Evolutionary conservation across 2,797 vertebrate species (phyloP).

Genomic region (Liparis tanakae): DNA sequence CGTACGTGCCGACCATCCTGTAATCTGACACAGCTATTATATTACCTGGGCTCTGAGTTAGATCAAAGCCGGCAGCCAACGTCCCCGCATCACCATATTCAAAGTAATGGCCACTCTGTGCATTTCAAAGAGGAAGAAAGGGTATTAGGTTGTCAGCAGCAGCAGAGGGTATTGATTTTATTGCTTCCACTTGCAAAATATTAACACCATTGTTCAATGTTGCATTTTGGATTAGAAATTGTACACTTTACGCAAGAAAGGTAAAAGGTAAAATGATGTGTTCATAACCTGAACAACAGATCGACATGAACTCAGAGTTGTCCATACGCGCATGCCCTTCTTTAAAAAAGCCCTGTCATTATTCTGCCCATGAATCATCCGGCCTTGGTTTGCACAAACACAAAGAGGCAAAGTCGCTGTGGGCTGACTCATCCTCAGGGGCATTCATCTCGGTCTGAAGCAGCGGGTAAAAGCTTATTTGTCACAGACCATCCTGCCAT

Average conservation of each 20-base stretch:
- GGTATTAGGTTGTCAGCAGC: slow-evolving; percentile 55
- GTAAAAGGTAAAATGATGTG: slow-evolving; percentile 27
- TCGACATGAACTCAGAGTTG: slow-evolving; percentile 41
- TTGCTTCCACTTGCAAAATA: slow-evolving; percentile 50
- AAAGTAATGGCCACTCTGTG: slow-evolving; percentile 70
- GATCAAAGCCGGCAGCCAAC: slow-evolving; percentile 56
- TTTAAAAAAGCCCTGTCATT: slow-evolving; percentile 42
- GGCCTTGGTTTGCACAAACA: slow-evolving; percentile 58
- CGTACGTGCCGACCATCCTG: slow-evolving; percentile 60
- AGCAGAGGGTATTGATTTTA: slow-evolving; percentile 46
- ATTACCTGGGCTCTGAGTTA: slow-evolving; percentile 66
- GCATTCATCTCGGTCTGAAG: slow-evolving; percentile 56
- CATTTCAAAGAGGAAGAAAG: slow-evolving; percentile 59
- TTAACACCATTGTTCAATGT: slow-evolving; percentile 27
- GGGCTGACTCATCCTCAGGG: slow-evolving; percentile 66
- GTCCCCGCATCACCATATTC: slow-evolving; percentile 68
- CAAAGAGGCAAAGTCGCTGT: slow-evolving; percentile 54
- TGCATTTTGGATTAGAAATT: slow-evolving; percentile 38
- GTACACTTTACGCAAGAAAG: slow-evolving; percentile 22
- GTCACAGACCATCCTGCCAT: slow-evolving; percentile 52
- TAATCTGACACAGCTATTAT: slow-evolving; percentile 68
- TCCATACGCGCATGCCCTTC: slow-evolving; percentile 21
- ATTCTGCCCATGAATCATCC: slow-evolving; percentile 61
- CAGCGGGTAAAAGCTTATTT: slow-evolving; percentile 38
- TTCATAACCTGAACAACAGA: slow-evolving; percentile 43